Conservation (phyloP, 2,113 vertebrate genomes). For the Mohoua ochrocephala region DNA sequence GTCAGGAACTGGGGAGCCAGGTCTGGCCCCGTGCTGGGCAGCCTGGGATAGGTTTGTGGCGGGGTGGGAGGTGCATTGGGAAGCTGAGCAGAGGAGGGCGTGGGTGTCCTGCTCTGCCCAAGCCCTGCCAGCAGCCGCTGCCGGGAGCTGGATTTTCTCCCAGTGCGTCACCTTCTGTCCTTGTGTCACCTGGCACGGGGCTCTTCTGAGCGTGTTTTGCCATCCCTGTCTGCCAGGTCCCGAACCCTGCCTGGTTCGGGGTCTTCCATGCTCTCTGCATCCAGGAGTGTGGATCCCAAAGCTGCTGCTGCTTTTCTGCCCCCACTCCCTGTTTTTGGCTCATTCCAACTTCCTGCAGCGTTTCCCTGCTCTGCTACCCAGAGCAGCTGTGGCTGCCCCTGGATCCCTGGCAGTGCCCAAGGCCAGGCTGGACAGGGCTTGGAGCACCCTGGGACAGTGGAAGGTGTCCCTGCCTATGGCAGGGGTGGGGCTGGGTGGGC, state of each 20-base stretch:
- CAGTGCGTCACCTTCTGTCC: not conserved
- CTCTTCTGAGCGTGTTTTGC: not conserved
- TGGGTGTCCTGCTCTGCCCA: not conserved
- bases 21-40: fast-evolving
- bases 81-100: not conserved
- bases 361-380: not conserved
- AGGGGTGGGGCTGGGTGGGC: fast-evolving
- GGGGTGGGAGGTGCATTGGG: not conserved
- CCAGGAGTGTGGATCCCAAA: not conserved
- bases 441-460: not conserved
- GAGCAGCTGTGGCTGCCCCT: not conserved
- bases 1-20: not conserved
- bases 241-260: not conserved
- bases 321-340: not conserved
- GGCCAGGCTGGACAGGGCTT: not conserved
- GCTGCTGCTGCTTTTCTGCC: not conserved
- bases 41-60: fast-evolving
- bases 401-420: not conserved
- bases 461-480: not conserved
- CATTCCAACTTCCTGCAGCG: not conserved
- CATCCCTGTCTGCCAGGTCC: not conserved
- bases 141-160: not conserved
- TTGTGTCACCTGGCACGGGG: not conserved
- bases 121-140: not conserved
- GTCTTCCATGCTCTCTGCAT: not conserved